Evolutionary conservation across 2,888 invertebrate species (phyloP), one percentile per base, ranked within the genome.

Genomic region (Cenopis cana): DNA sequence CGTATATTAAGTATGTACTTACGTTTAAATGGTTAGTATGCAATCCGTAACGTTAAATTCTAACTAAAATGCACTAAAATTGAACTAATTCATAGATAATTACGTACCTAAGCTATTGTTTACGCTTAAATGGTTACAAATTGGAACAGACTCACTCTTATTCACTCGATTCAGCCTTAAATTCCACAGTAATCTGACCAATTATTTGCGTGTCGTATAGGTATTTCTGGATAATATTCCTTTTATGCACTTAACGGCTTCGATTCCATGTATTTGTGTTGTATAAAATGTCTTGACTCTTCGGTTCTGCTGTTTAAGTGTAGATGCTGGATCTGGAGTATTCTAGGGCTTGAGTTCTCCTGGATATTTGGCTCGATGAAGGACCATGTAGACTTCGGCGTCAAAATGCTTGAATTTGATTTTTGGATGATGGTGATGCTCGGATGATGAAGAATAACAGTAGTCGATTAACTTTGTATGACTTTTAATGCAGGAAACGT

Each of bases 81-180:
- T 12, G 38, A 38, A 11, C 3, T 38, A 38, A 38, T 38, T 38
- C 12, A n/a, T n/a, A n/a, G n/a, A 2, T 38, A 12, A 38, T 12
- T 38, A 24, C 24, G 24, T 38, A 38, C 38, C 3, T 38, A 38
- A 38, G 38, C 12, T 38, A 38, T 38, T 38, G 38, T 38, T 38
- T 38, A 12, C 11, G 12, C 4, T 38, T 12, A 38, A 14, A 46
- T 20, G 59, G n/a, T 65, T 10, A 55, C 29, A 50, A 8, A 50
- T 62, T 61, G 61, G 61, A 62, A 29, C 17, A 18, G 61, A 62
- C 61, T 62, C 49, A 52, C 50, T 62, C 38, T 62, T 52, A 57
- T 50, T 33, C 50, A 62, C 50, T 62, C 50, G 62, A 41, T 46
- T 20, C 29, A n/a, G 29, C 59, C 59, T 60, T 46, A 20, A 24